Base-by-base conservation (phyloP, 2,113 vertebrate genomes). In the Nyctereutes procyonoides region DNA sequence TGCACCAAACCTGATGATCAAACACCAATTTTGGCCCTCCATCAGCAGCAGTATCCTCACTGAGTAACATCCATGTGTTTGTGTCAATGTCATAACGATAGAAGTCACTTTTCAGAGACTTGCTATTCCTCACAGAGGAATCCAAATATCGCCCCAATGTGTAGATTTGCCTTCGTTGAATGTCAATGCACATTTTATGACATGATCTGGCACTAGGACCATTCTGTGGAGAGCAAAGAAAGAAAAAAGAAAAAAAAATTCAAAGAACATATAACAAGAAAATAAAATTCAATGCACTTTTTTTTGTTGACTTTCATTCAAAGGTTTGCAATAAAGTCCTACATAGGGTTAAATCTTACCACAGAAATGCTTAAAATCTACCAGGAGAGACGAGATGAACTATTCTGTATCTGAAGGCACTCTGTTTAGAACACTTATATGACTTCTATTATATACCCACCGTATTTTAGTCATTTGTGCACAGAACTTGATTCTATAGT, bases 141-240 rank as follows among this genome's bases (percentile, higher is more conserved):
- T 99, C 99, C 98, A 99, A 98, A 88, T 99, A 99, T 32, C 99
- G 99, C 8, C 99, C 99, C 96, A 99, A 98, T 0, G 99, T 99
- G 98, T 99, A 99, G 98, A 99, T 99, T 97, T 99, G 99, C 60
- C 99, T 99, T 22, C 99, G 98, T 4, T 99, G 99, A 30, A 99
- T 99, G 98, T 99, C 99, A 51, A 99, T 99, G 98, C 99, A 99
- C 99, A 99, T 99, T 98, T 99, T 99, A 98, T 99, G 99, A 97
- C 99, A 99, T 1, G 99, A 99, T 26, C 99, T 99, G 58, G 99
- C 99, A n/a, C 99, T 99, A 0, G 99, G 99, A 6, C 99, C 99
- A 32, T 98, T 99, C 99, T 99, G 97, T 48, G 38, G 67, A 93
- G 16, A 30, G 43, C 65, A 69, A 76, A 48, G 38, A 89, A 81